Evolutionary conservation across 2,888 invertebrate genomes (phyloP), one percentile per base, ranked within the genome.

Genomic region (Drosophila koepferae): DNA sequence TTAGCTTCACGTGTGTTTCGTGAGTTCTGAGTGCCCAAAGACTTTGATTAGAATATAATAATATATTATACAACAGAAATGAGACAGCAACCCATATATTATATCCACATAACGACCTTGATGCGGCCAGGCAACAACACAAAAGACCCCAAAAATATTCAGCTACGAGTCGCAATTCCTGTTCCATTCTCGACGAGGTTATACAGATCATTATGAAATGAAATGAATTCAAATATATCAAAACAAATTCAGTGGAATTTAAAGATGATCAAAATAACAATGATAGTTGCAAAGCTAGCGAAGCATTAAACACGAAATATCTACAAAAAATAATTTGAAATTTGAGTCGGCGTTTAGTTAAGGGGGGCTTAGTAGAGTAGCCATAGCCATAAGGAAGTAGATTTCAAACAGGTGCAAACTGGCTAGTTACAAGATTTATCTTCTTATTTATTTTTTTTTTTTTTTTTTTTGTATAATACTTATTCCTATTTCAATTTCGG

Each of bases 161-260:
- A 34, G 31, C 28, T 23, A 16, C 48, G 41, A 51, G 23, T 7
- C 64, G 41, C 40, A 77, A 80, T 77, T 79, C 77, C 77, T 66
- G 73, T 77, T 77, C 51, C 20, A 64, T 64, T 66, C 67, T 71
- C 60, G 41, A 16, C 49, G 62, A 77, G 78, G 72, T 46, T 85
- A 67, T 62, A 60, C 36, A 62, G 56, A 76, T 76, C 36, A 68
- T 77, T 61, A 68, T 72, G 18, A 3, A 41, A 48, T 20, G 31
- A 28, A 40, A n/a, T 31, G 4, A 7, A 31, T 64, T 31, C 18
- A 66, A 78, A 60, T 68, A 64, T 63, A 74, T 66, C 61, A 63
- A 59, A 46, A 28, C 28, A 75, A 83, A 73, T 86, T 81, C 81
- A 65, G 46, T 63, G 61, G 69, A 86, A 86, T 41, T 69, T 66